A percentile compares a stretch with the other conserved stretches of the same genome.
phyloP scores from a whole-genome alignment of 2,113 vertebrate genomes.

The Forbesichthys papilliferus region DNA sequence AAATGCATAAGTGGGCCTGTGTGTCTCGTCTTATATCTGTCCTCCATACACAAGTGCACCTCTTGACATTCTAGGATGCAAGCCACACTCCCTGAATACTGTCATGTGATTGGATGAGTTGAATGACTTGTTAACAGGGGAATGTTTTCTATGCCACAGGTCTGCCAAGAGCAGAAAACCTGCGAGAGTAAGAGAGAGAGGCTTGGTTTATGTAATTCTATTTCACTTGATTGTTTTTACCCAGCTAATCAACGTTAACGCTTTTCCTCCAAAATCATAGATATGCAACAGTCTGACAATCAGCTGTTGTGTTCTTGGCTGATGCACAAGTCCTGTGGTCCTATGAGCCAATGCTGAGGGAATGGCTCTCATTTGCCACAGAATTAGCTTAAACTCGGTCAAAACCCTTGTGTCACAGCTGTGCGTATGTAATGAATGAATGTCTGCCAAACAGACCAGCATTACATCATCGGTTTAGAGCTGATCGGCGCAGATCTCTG shows the following conservation, averaged over 20 bases:
- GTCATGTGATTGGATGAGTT: background rate
- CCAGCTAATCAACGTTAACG: constrained; percentile 44
- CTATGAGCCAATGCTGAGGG: constrained; percentile 21
- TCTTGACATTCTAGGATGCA: too few species aligned
- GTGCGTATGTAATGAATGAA: constrained; percentile 13
- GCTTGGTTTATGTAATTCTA: constrained; percentile 61
- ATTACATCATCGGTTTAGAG: constrained; percentile 24
- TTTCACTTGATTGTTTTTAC: constrained; percentile 23
- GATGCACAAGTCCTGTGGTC: constrained; percentile 27
- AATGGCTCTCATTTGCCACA: constrained; percentile 35
- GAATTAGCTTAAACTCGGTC: constrained; percentile 15
- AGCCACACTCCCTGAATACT: constrained; percentile 3
- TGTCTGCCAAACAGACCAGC: constrained; percentile 16
- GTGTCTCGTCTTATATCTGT: too few species aligned
- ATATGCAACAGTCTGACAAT: constrained; percentile 12
- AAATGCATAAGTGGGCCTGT: too few species aligned
- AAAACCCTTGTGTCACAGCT: constrained; percentile 39
- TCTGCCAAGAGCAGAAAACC: constrained; percentile 58
- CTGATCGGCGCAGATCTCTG: background rate
- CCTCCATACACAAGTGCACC: too few species aligned
- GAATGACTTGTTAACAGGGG: constrained; percentile 29
- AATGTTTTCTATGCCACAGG: constrained; percentile 57
- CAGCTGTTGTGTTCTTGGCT: constrained; percentile 28
- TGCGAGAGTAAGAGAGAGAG: constrained; percentile 50
- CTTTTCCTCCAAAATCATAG: background rate